Evolutionary conservation across 2,888 invertebrate species (phyloP).

Genomic region (Beris morrisii): DNA sequence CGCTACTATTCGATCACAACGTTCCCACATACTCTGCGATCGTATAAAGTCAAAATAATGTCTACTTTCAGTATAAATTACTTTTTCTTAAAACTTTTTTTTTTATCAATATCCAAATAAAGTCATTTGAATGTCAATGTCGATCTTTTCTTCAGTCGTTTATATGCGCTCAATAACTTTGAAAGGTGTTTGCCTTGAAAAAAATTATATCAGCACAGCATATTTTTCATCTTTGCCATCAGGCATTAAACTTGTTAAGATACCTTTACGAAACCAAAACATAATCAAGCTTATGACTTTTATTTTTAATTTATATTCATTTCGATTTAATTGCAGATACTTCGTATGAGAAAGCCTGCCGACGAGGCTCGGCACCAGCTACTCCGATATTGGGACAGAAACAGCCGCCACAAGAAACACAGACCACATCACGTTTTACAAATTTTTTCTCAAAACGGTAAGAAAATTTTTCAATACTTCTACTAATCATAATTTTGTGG

Average conservation of each 20-base stretch:
- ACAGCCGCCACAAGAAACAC: constrained; percentile 54
- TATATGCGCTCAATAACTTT: not conserved
- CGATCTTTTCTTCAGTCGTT: constrained; percentile 1
- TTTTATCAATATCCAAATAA: not conserved
- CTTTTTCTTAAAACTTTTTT: too few species aligned
- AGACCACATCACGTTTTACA: constrained; percentile 80
- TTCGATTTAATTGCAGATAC: constrained; percentile 66
- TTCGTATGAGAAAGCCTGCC: constrained; percentile 88
- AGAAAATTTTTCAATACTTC: constrained; percentile 31
- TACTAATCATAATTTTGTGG: too few species aligned
- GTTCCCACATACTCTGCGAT: not conserved
- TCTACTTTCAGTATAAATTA: not conserved
- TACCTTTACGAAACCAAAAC: too few species aligned
- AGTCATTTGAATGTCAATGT: constrained; percentile 33
- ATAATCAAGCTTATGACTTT: too few species aligned
- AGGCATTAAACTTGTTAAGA: too few species aligned
- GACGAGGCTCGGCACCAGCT: constrained; percentile 80
- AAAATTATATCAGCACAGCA: too few species aligned
- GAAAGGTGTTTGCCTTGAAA: constrained; percentile 30
- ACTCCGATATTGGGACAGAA: constrained; percentile 74
- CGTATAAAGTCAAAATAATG: constrained; percentile 21
- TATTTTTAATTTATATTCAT: not conserved
- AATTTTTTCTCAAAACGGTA: constrained; percentile 64
- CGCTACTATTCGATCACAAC: too few species aligned
- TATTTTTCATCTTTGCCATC: not conserved